Conservation (phyloP, 1,140 invertebrate genomes). For the Philopotamus ludificatus region DNA sequence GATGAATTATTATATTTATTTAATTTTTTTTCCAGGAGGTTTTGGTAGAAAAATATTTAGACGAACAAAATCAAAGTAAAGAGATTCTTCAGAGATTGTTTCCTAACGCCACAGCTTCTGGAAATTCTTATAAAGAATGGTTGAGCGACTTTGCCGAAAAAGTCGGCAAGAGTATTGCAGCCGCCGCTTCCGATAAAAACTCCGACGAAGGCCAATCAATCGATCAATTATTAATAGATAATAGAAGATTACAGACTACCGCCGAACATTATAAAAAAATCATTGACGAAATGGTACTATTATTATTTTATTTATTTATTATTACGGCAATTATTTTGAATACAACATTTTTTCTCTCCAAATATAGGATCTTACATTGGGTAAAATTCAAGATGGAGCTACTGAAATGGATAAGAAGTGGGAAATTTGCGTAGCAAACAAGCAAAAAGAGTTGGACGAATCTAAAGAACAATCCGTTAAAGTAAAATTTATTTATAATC, state of each 20-base stretch:
- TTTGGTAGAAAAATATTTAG: slow-evolving; percentile 52
- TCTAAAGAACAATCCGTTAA: slow-evolving; percentile 9
- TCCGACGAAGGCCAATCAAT: background rate
- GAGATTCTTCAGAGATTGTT: slow-evolving; percentile 61
- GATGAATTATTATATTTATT: background rate
- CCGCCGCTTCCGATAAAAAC: background rate
- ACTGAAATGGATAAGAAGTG: slow-evolving; percentile 13
- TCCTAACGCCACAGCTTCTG: slow-evolving; percentile 55
- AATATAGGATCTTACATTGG: slow-evolving; percentile 10
- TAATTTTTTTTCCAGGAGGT: slow-evolving; percentile 51
- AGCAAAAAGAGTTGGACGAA: slow-evolving; percentile 16
- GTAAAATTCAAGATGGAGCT: slow-evolving; percentile 15
- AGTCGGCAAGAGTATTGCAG: too few relatives aligned
- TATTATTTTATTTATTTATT: background rate
- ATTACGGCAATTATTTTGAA: too few relatives aligned
- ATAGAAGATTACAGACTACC: slow-evolving; percentile 63
- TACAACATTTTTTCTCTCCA: too few relatives aligned
- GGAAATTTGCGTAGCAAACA: slow-evolving; percentile 14
- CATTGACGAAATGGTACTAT: slow-evolving; percentile 71
- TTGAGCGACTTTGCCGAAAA: slow-evolving; percentile 57
- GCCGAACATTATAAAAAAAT: slow-evolving; percentile 72
- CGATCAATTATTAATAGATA: slow-evolving; percentile 40
- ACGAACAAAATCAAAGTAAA: slow-evolving; percentile 59
- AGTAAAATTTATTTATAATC: slow-evolving; percentile 1
- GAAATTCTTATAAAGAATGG: slow-evolving; percentile 54